Evolutionary conservation across 2,888 invertebrate species (phyloP), one percentile per base, ranked within the genome.

Genomic region (Philaethria dido): DNA sequence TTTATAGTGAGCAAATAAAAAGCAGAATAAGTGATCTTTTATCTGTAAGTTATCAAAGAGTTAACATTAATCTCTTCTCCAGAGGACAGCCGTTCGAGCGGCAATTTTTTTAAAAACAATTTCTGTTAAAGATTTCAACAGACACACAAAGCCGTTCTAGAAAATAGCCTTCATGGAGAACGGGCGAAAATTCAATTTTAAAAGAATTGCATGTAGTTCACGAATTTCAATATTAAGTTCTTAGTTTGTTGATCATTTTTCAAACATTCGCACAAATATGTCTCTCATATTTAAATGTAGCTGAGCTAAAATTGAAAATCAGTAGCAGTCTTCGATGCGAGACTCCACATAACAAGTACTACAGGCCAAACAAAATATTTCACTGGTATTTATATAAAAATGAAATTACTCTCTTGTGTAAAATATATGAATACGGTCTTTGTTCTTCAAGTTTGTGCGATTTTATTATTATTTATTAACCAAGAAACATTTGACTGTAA

Each of bases 61-160:
- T 25, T 55, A 63, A 74, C 66, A 62, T 70, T 73, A 72, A 73
- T 69, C 63, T 72, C 48, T 66, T 55, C 75, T 72, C 74, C 47
- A 52, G 72, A 72, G 69, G 71, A 70, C 73, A 72, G 69, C 70
- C 70, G 74, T 87, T 88, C 87, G 85, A 88, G 85, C 84, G 82
- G 83, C 84, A 81, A 87, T 88, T 86, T 86, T n/a, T n/a, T n/a
- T n/a, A 81, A 83, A 85, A 88, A 88, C 89, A 88, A 88, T 89
- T 87, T 86, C 84, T 82, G 80, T 80, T 80, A 78, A 80, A 85
- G 85, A 89, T 89, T 89, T 89, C 89, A 69, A 39, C 62, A 66
- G 71, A 62, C 66, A 64, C 62, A 69, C 71, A 66, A 50, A 62
- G 64, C 66, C 57, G 69, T 64, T 77, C 77, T 76, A 66, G 74